Base-by-base conservation (phyloP, 2,888 invertebrate genomes). In the Pyrocoelia pectoralis region DNA sequence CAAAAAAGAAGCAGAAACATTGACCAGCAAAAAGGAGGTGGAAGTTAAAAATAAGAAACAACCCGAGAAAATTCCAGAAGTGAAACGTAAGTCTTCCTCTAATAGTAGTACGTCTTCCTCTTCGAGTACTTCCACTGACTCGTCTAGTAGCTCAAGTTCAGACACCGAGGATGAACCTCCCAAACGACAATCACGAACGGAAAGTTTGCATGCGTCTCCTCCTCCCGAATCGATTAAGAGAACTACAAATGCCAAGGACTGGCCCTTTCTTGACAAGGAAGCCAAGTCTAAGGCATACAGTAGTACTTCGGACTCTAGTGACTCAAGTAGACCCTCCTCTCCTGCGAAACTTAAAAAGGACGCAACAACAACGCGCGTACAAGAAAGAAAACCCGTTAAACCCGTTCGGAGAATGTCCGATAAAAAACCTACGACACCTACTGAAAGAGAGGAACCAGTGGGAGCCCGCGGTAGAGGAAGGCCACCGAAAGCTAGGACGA, bases 211-310 rank as follows among this genome's bases (percentile, higher is more conserved):
- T 68, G 73, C 77, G 58, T 68, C 74, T 57, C 72, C 72, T 56
- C 70, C 69, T 67, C 66, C 74, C 67, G 77, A 79, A 6, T 4
- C 33, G n/a, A 33, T 33, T 68, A 68, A 74, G 73, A 81, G 79
- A 79, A 80, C 80, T 73, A 76, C 76, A 71, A 77, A 72, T 70
- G 84, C 77, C 77, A 85, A 87, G 83, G 89, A 89, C 85, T 87
- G 88, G 88, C 88, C 89, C 89, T 89, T 89, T 89, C 89, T 89
- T 86, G 88, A 88, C 88, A 89, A 88, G 89, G 89, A 85, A 84
- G 85, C 88, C 85, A 88, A 86, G 84, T 87, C 88, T 76, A 82
- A 86, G 83, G 87, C 87, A 80, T 85, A 87, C 77, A 81, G 82
- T 73, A 87, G 86, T 82, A 86, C 87, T 78, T 85, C 88, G 74